Evolutionary conservation across 1,140 invertebrate genomes (phyloP).

Genomic region (Pinna nobilis): DNA sequence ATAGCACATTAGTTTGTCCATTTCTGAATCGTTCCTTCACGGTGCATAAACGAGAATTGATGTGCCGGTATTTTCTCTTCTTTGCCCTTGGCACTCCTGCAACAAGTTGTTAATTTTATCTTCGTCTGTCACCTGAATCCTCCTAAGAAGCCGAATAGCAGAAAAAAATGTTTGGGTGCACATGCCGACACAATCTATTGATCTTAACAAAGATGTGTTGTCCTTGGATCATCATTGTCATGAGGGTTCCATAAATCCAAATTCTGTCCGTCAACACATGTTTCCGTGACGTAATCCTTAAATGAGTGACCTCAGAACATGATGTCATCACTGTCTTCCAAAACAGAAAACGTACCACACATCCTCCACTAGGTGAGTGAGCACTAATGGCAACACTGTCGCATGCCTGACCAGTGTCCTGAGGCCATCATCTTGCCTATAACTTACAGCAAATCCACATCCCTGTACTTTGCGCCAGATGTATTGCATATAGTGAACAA

Average conservation of each 20-base stretch:
- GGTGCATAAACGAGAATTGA: not conserved
- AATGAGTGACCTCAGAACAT: not conserved
- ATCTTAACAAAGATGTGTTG: no score
- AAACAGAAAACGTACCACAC: not conserved
- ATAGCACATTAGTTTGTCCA: not conserved
- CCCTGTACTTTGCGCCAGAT: no score
- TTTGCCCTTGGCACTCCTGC: no score
- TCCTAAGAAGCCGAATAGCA: no score
- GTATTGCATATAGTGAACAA: no score
- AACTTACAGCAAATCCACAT: not conserved
- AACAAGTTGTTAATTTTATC: no score
- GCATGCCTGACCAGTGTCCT: not conserved
- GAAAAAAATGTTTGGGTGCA: no score
- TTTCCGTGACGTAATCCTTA: no score
- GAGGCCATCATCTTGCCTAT: not conserved
- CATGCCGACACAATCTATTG: conserved; percentile 6
- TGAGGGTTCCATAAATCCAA: no score
- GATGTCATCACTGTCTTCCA: not conserved
- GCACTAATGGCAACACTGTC: not conserved
- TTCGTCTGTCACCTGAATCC: no score
- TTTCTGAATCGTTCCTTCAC: not conserved
- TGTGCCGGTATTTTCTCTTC: not conserved
- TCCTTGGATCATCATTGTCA: no score
- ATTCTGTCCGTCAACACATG: no score
- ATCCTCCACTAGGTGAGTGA: not conserved